Conservation (phyloP, 2,113 vertebrate genomes). For the Nettapus auritus region DNA sequence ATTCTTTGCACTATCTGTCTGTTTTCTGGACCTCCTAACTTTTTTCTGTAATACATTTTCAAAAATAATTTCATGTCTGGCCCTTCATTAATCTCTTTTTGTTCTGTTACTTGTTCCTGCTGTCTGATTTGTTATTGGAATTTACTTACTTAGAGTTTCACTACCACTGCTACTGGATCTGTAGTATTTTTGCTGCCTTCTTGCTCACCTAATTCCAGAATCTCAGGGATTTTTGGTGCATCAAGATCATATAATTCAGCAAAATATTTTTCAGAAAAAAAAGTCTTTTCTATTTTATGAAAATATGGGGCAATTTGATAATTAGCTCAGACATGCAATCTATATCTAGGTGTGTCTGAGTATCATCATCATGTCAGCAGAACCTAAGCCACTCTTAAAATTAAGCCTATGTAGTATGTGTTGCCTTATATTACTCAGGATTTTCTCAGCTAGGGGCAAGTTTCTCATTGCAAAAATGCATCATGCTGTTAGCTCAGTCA, state of each 20-base stretch:
- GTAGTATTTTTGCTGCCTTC: not conserved
- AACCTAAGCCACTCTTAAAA: fast-evolving
- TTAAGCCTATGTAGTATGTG: not conserved
- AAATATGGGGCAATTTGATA: no score
- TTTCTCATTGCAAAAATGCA: not conserved
- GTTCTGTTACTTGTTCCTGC: not conserved
- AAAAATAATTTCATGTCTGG: not conserved
- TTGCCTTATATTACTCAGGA: not conserved
- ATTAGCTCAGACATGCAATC: not conserved
- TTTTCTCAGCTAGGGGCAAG: not conserved
- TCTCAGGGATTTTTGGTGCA: not conserved
- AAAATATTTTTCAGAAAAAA: not conserved
- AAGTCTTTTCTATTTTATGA: not conserved
- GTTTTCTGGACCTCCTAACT: not conserved
- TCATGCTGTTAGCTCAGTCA: not conserved
- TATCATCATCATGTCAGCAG: not conserved
- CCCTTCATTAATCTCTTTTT: not conserved
- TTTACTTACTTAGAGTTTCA: not conserved
- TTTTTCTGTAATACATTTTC: not conserved
- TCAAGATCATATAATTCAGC: not conserved
- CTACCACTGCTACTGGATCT: not conserved
- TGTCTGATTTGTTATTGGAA: not conserved
- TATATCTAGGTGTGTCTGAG: not conserved
- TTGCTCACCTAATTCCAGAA: not conserved
- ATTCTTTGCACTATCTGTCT: not conserved